Base-by-base conservation (phyloP, 2,797 vertebrate genomes). In the Poeciliopsis gracilis region DNA sequence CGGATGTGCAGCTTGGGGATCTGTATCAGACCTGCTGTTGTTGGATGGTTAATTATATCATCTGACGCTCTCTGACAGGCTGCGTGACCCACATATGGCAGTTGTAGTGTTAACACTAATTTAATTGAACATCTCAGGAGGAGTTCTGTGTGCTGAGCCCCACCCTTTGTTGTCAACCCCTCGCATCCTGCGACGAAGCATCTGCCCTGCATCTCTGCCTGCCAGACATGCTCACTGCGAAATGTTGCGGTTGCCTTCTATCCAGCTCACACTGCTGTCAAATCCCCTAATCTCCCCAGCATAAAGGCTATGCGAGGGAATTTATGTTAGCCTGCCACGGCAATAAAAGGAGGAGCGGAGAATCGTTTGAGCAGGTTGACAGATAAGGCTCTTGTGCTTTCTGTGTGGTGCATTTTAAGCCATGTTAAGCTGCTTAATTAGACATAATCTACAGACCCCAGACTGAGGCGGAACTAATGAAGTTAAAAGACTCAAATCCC, bases 341-440 rank as follows among this genome's bases (percentile, higher is more conserved):
- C 90, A 94, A 94, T 94, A 93, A 93, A 94, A 89, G 89, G 90
- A 86, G 87, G 84, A 90, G 92, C 90, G 87, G 82, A 81, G 94
- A 95, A 95, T 95, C 93, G 91, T 95, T 95, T 95, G 94, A 95
- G 93, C 92, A 93, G 94, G 95, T 95, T 95, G 95, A 95, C 93
- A 95, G 94, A 96, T 96, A 94, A 95, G 90, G 87, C 93, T 94
- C 92, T 90, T 93, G 93, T 91, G 93, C 94, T 92, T 94, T 94
- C 93, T 95, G 92, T 93, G 91, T 92, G 94, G 91, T 89, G 92
- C 89, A 91, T 93, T 94, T 93, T 95, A 95, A 96, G 91, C 94
- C 93, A 92, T 84, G 90, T 92, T 96, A 96, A 96, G 94, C 95
- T 94, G 90, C 95, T 96, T 96, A 96, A 96, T 96, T 96, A 95